These are phyloP conservation scores for Ploceus nigricollis DNA, from an alignment of 2,113 vertebrate species.

Conservation along the genomic window DNA sequence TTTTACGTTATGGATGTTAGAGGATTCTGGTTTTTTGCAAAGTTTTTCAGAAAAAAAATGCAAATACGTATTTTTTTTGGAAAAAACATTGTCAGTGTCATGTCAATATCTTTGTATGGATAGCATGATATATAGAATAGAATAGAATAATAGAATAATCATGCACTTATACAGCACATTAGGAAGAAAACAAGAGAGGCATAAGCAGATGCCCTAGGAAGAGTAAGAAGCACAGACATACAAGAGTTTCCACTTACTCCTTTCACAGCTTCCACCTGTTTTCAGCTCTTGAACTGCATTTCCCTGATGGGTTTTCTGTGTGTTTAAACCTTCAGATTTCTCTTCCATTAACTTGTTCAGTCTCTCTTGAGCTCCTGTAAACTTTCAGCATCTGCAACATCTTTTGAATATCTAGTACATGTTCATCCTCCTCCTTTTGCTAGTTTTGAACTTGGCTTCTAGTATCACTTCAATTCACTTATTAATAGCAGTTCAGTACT, in stretches of 20 bases:
- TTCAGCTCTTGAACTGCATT: background rate
- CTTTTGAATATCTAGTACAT: background rate
- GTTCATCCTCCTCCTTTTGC: background rate
- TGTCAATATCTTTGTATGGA: background rate
- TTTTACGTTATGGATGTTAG: background rate
- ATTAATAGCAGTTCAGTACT: background rate
- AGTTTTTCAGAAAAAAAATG: background rate
- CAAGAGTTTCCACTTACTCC: background rate
- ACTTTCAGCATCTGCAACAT: background rate
- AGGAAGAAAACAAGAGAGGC: background rate
- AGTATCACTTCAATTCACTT: background rate
- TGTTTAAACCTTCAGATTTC: background rate
- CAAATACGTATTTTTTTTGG: background rate
- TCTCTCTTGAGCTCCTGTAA: background rate
- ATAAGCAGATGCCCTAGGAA: background rate
- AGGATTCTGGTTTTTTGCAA: background rate
- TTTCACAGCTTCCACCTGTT: background rate
- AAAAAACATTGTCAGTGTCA: background rate
- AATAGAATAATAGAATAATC: background rate
- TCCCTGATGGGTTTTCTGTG: background rate
- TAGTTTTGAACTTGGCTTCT: background rate
- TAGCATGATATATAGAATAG: background rate
- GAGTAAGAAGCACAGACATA: background rate
- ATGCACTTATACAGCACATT: background rate
- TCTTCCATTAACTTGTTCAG: background rate